Conservation (phyloP, 2,888 invertebrate genomes). For the Cephus nigrinus region DNA sequence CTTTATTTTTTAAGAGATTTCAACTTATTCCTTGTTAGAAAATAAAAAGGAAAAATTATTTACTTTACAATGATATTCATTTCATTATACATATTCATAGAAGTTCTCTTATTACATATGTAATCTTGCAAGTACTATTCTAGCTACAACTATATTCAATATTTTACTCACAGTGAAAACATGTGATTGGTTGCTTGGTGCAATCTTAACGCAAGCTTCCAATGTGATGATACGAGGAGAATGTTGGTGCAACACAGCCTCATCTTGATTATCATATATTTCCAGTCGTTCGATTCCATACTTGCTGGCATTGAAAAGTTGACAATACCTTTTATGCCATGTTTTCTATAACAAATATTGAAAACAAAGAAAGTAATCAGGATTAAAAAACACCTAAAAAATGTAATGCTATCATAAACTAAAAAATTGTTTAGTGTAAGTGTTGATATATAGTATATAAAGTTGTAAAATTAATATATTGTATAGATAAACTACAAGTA, state of each 20-base stretch:
- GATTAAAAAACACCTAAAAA: background rate
- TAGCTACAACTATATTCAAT: background rate
- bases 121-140: background rate
- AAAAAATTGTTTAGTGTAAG: background rate
- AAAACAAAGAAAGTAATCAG: background rate
- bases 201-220: constrained; percentile 88
- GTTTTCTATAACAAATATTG: constrained; percentile 77
- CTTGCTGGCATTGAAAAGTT: constrained; percentile 84
- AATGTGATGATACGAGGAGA: constrained; percentile 82
- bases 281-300: constrained; percentile 88
- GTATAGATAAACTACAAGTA: background rate
- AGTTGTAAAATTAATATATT: background rate
- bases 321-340: constrained; percentile 83
- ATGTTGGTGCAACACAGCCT: constrained; percentile 72
- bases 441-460: too few species aligned
- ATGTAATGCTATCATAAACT: background rate
- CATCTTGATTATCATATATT: constrained; percentile 85
- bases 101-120: background rate
- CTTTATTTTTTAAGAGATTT: background rate
- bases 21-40: constrained; percentile 1
- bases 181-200: constrained; percentile 66
- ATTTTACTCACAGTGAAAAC: constrained; percentile 66
- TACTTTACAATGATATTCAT: background rate
- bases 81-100: background rate
- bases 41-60: background rate